Base-by-base conservation (phyloP, 2,888 invertebrate genomes). In the Tipula lateralis region DNA sequence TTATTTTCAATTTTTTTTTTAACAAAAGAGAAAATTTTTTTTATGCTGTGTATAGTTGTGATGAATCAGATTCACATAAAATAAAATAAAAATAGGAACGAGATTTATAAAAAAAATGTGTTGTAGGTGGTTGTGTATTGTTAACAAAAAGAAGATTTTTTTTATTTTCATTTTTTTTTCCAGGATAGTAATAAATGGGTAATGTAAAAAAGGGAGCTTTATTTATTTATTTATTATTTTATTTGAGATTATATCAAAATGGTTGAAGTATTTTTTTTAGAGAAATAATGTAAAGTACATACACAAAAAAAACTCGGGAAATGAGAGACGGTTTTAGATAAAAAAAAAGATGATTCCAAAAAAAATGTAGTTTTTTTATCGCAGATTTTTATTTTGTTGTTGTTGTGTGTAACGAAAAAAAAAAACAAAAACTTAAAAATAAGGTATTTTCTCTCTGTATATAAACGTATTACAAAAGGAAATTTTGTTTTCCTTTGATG, bases 401-500 rank as follows among this genome's bases (percentile, higher is more conserved):
- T 44, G 44, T 44, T 24, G 24, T 24, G 12, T 66, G 66, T 66
- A 66, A 66, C 66, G 66, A 50, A 50, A 50, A 50, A 44, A n/a
- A n/a, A 44, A 50, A 50, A n/a, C 4, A 16, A 66, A 66, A 66
- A 66, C 66, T 66, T 66, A 66, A 66, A 66, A 66, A 24, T 66
- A 66, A 66, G 66, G 66, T 66, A 66, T n/a, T n/a, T n/a, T 66
- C 66, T 66, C 66, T 66, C 66, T 66, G 66, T 24, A 66, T 66
- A 24, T 66, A 66, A 66, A 66, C 66, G 66, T 82, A 82, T 30
- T 82, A 82, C 82, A 82, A 82, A 82, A 82, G 82, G 32, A 82
- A 82, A 82, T 83, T 32, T 83, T 83, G 30, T 83, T 34, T 83
- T 83, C 83, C 83, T 83, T 83, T 83, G 83, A 34, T 83, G 19